phyloP scores from a whole-genome alignment of 2,113 vertebrate species.

The Lagopus muta region DNA sequence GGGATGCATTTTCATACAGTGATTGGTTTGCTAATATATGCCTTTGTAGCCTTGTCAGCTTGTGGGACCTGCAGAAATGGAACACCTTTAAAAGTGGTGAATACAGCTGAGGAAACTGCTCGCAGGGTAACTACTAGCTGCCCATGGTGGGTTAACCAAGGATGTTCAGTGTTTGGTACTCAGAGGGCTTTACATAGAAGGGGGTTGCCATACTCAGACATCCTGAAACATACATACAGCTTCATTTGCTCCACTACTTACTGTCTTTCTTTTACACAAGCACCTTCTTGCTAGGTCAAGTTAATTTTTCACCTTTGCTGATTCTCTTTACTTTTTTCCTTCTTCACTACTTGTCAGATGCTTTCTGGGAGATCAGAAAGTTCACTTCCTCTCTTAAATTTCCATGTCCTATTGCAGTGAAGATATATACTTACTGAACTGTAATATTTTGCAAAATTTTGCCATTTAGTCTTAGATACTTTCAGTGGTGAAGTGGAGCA shows the following conservation, averaged over 20 bases:
- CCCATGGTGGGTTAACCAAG: neutral
- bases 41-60: neutral
- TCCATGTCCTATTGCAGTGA: slow-evolving; percentile 23
- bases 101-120: neutral
- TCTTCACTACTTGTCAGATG: neutral
- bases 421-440: neutral
- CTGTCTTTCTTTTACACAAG: slow-evolving; percentile 25
- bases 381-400: slow-evolving; percentile 25
- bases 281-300: slow-evolving; percentile 18
- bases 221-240: slow-evolving; percentile 1
- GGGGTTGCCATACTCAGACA: neutral
- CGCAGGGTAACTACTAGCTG: neutral
- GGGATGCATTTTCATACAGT: neutral
- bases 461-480: slow-evolving; percentile 18
- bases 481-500: slow-evolving; percentile 2
- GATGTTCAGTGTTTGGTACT: neutral
- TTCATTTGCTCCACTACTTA: neutral
- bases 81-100: neutral
- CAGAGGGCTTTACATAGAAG: neutral
- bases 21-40: neutral
- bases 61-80: neutral
- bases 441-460: slow-evolving; percentile 47
- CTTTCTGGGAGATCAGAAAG: slow-evolving; percentile 30
- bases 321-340: neutral
- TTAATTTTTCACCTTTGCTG: neutral